A percentile compares a stretch with the other conserved stretches of the same genome.
phyloP scores from a whole-genome alignment of 2,888 invertebrate genomes.

The Hypsopygia costalis region DNA sequence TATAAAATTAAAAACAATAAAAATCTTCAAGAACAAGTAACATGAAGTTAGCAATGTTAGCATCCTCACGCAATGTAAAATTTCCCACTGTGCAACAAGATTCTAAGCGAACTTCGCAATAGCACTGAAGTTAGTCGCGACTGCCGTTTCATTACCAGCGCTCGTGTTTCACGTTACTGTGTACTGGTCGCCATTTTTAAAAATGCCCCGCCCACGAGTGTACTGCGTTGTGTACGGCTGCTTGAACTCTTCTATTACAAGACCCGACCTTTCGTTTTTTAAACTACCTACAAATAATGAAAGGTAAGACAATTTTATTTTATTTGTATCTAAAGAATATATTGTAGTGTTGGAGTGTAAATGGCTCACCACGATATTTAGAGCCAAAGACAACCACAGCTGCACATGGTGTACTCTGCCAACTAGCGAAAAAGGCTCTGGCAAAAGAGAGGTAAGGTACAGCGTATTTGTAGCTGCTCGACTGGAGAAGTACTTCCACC shows the following conservation, averaged over 20 bases:
- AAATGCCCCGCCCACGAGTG: not conserved
- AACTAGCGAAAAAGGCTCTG: no score
- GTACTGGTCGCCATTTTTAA: not conserved
- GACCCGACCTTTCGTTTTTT: constrained; percentile 6
- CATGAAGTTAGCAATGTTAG: no score
- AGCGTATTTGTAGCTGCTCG: no score
- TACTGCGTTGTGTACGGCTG: constrained; percentile 4
- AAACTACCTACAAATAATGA: constrained; percentile 3
- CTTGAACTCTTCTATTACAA: not conserved
- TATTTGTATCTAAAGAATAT: not conserved
- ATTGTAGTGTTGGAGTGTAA: no score
- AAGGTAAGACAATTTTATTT: constrained; percentile 7
- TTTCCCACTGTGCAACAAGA: no score
- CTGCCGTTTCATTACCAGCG: not conserved
- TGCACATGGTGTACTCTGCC: no score
- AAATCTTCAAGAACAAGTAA: no score
- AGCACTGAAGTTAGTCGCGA: not conserved
- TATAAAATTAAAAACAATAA: no score
- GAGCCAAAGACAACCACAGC: no score
- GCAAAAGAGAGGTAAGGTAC: no score
- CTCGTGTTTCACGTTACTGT: not conserved
- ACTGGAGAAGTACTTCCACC: no score
- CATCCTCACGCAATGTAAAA: no score
- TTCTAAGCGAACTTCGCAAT: not conserved
- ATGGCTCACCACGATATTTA: not conserved